These are phyloP conservation scores for Axis porcinus DNA, from an alignment of 2,113 vertebrate species.

Conservation along the genomic window DNA sequence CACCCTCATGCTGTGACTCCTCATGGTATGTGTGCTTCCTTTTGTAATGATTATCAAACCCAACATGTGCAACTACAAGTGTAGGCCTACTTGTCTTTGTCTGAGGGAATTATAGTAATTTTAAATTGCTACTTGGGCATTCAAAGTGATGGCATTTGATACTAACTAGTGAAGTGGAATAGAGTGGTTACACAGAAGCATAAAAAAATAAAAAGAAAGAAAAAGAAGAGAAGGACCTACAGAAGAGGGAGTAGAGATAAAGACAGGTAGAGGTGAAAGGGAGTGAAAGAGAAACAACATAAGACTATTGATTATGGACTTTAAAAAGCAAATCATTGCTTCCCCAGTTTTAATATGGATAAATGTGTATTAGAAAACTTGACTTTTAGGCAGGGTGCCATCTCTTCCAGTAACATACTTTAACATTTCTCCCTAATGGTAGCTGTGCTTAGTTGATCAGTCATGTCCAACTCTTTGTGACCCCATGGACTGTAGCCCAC, in stretches of 20 bases:
- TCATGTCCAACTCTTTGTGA: background rate
- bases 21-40: fast-evolving
- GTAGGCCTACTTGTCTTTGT: background rate
- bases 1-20: fast-evolving
- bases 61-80: background rate
- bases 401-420: background rate
- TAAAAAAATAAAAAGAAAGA: background rate
- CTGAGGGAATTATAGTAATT: background rate
- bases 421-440: background rate
- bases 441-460: background rate
- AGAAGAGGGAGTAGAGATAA: background rate
- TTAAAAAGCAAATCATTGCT: background rate
- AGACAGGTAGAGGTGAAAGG: background rate
- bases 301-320: background rate
- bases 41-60: background rate
- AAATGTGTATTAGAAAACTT: background rate
- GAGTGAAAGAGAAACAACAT: background rate
- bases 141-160: background rate
- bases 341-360: background rate
- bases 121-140: background rate
- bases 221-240: background rate
- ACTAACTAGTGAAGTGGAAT: background rate
- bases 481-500: background rate
- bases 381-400: background rate
- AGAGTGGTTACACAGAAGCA: background rate